Base-by-base conservation (phyloP, 2,888 invertebrate genomes). In the Timandra comae region DNA sequence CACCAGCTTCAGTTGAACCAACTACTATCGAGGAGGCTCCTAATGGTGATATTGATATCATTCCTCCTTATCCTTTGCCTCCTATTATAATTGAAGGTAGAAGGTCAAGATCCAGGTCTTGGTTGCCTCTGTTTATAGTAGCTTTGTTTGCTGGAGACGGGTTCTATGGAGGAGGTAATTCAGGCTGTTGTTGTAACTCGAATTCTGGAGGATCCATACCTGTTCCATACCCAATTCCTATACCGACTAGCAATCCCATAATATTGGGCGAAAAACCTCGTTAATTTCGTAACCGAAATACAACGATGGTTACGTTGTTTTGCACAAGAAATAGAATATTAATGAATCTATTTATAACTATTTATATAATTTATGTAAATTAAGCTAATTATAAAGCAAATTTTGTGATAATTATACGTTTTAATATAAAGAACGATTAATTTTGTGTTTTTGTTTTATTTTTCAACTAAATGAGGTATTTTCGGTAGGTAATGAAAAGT, bases 71-170 rank as follows among this genome's bases (percentile, higher is more conserved):
- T 46, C 41, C 33, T 46, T 40, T 29, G 41, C 53, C 42, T 35
- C 56, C 65, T 3, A 56, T 76, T 23, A 49, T 76, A 12, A 43
- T 68, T 33, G 53, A 62, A 46, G 44, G 45, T 6, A 56, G 56
- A 3, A 63, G 45, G 38, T 66, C 74, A 1, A 49, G 40, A 5
- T 53, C 52, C 27, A 61, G 56, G 25, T 57, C 49, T 19, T 56
- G 55, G 40, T 48, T 75, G 8, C 76, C 76, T 9, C 43, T 73
- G 25, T 29, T 76, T 26, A 26, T 76, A 26, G 37, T 73, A 19
- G 49, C 62, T 2, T 43, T 75, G 33, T 43, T 72, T 3, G 53
- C 46, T 9, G 49, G 63, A 26, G 50, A 60, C 13, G 50, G 56
- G 2, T 32, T 30, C n/a, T 33, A 46, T 5, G 38, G 49, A 23